Percentiles rank a stretch among this genome's conserved stretches.
phyloP scores from a whole-genome alignment of 2,797 vertebrate genomes.

The Miopithecus talapoin region DNA sequence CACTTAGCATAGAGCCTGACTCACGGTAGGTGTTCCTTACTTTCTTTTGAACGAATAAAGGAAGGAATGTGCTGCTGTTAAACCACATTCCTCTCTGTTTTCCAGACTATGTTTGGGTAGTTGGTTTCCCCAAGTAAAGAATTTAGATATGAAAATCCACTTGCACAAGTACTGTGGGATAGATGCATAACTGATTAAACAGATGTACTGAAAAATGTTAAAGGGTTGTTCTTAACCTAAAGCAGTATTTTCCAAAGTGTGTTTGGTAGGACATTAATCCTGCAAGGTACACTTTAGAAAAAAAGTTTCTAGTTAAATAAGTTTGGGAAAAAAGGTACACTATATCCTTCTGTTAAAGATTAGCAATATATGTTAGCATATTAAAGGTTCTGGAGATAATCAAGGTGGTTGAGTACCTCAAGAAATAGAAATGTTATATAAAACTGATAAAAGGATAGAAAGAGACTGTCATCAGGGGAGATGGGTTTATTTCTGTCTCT shows the following conservation, averaged over 20 bases:
- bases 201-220: not conserved
- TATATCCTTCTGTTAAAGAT: not conserved
- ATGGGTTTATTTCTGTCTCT: not conserved
- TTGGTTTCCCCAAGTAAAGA: not conserved
- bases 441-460: not conserved
- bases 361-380: not conserved
- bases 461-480: not conserved
- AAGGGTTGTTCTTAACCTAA: not conserved
- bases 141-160: slow-evolving; percentile 23
- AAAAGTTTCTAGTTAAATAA: not conserved
- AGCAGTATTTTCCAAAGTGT: not conserved
- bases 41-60: slow-evolving; percentile 7
- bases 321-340: not conserved
- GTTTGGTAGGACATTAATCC: not conserved
- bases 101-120: not conserved
- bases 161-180: not conserved
- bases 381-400: slow-evolving; percentile 19
- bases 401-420: not conserved
- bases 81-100: not conserved
- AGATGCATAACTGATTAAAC: not conserved
- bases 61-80: not conserved
- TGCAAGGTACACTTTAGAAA: not conserved
- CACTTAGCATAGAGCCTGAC: not conserved
- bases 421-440: not conserved
- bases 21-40: not conserved